Conservation (phyloP, 1,140 invertebrate genomes). For the Microplitis mediator region DNA sequence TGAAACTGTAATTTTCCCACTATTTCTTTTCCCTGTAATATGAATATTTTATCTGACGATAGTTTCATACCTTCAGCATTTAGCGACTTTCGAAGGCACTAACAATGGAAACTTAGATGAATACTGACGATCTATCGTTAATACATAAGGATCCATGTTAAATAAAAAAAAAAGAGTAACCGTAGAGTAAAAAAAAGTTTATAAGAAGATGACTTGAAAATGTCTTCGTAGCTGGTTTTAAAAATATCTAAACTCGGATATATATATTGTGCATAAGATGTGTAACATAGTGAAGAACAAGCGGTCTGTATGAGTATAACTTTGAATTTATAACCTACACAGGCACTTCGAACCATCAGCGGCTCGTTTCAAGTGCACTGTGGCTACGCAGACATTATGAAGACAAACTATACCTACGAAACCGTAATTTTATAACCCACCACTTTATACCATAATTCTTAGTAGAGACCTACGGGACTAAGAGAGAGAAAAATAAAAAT, state of each 20-base stretch:
- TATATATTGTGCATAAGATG: neutral
- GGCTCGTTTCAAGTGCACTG: slow-evolving; percentile 61
- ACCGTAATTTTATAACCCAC: slow-evolving; percentile 56
- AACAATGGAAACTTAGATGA: no score
- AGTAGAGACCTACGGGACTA: slow-evolving; percentile 35
- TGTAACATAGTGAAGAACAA: neutral
- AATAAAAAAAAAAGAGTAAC: no score
- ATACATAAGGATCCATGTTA: no score
- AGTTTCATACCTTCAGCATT: no score
- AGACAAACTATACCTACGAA: slow-evolving; percentile 63
- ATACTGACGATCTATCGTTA: no score
- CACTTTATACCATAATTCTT: slow-evolving; percentile 59
- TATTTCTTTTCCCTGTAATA: no score
- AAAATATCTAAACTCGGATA: neutral
- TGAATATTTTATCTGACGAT: no score
- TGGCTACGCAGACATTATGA: slow-evolving; percentile 59
- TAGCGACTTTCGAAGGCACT: no score
- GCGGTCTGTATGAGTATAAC: neutral
- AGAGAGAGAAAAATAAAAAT: neutral
- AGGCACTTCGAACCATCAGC: slow-evolving; percentile 63
- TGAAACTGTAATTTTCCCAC: no score
- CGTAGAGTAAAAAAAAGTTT: no score
- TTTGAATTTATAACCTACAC: slow-evolving; percentile 60
- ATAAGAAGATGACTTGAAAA: no score
- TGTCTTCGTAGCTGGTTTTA: neutral